Base-by-base conservation (phyloP, 2,113 vertebrate genomes). In the Spermophilus dauricus region DNA sequence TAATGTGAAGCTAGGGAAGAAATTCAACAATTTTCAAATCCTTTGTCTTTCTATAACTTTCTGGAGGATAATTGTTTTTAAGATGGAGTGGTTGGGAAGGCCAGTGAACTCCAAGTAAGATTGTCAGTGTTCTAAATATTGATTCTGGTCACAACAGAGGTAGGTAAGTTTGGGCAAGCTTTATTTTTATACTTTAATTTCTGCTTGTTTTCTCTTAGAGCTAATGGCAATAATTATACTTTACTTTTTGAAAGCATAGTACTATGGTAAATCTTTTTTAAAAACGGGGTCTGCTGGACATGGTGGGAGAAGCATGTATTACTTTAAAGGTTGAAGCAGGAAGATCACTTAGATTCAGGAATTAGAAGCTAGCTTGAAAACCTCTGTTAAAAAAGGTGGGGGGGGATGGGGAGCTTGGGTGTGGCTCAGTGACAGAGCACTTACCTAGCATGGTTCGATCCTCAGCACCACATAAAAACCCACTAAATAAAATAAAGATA, bases 191-290 rank as follows among this genome's bases (percentile, higher is more conserved):
- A 45, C 45, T 45, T 32, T 70, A 82, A 67, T 63, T 45, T 11
- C 0, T 45, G 26, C 92, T 67, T 56, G 14, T 76, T 82, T 81
- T 51, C 72, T 96, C 39, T 42, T 63, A 63, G 34, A 48, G 39
- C 18, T 84, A 67, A 88, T 53, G 58, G 26, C 16, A 69, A 65
- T n/a, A 63, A 20, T 76, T 51, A 77, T 56, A 88, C 16, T 73
- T 32, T 53, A 14, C 26, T 32, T 83, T 94, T 56, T 88, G 26
- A 84, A 92, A 91, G 11, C 39, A 67, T 56, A 89, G 51, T 86
- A 45, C 69, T 81, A 77, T 70, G 45, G 30, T 76, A 61, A 97
- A 86, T 16, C 45, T 89, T 89, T 73, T 89, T 86, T 67, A 84
- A 78, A 78, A 88, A 91, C 39, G 22, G 30, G 4, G 16, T 85